Conservation (phyloP, 37 sponge, comb jelly and placozoan genomes). For the Halichondria panicea region DNA sequence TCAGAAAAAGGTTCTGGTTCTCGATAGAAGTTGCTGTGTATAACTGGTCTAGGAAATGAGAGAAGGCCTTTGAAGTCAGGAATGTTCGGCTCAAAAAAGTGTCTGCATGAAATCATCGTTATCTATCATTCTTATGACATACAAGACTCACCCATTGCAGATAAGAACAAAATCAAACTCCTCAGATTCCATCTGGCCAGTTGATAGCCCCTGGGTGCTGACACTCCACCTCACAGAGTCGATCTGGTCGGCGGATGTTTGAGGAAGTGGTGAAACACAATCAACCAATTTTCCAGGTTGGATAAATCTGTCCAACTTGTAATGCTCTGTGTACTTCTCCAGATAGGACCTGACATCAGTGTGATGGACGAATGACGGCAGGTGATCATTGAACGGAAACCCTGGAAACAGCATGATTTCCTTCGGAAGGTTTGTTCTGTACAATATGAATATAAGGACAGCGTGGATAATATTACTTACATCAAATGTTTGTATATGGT, state of each 20-base stretch:
- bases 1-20: constrained; percentile 32
- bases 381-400: constrained; percentile 52
- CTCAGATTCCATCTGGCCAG: constrained; percentile 4
- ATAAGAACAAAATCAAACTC: constrained; percentile 69
- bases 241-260: too few relatives aligned
- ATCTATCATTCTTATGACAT: too few relatives aligned
- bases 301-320: constrained; percentile 46
- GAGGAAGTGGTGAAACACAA: constrained; percentile 33
- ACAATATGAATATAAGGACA: not conserved
- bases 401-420: constrained; percentile 75
- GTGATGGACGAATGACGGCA: constrained; percentile 70
- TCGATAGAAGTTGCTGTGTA: constrained; percentile 75
- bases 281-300: constrained; percentile 47
- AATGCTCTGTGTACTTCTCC: constrained; percentile 52
- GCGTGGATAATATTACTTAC: not conserved
- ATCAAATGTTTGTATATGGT: constrained; percentile 38
- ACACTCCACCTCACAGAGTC: constrained; percentile 56
- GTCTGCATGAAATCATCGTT: too few relatives aligned
- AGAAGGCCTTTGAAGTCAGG: constrained; percentile 44
- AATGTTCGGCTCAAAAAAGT: constrained; percentile 49
- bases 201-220: constrained; percentile 4
- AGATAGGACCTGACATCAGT: constrained; percentile 61
- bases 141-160: constrained; percentile 80
- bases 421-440: constrained; percentile 80
- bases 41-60: constrained; percentile 52